Evolutionary conservation across 2,113 vertebrate species (phyloP), one percentile per base, ranked within the genome.

Genomic region (Actenoides hombroni): DNA sequence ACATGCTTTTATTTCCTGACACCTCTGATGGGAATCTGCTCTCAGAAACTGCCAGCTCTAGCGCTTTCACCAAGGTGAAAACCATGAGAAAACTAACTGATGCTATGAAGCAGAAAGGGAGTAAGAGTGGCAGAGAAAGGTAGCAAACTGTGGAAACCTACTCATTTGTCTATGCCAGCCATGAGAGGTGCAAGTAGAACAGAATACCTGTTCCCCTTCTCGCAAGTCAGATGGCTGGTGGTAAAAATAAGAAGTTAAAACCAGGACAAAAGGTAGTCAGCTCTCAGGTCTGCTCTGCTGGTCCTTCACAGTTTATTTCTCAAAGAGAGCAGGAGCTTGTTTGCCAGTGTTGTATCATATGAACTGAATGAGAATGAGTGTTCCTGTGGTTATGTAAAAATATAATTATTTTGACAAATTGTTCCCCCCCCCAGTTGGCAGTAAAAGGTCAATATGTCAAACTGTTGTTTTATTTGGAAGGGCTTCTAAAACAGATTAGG

Each of bases 381-480:
- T 23, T 80, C 88, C 85, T 90, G 69, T 64, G 59, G 88, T 75
- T 70, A 76, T 4, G 10, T 82, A 82, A 95, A 94, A 93, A 88
- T 70, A 37, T 37, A 94, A 93, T 70, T 78, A 42, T 93, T 97
- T 94, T 89, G 70, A 94, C 54, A 53, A 82, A 86, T 31, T 65
- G 35, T 0, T 1, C 13, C 20, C 9, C 13, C 33, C n/a, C 28
- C 37, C 17, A 59, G 56, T 81, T 95, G 93, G 77, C 88, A 88
- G 73, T n/a, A 92, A 65, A 91, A 83, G 54, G 40, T 88, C 51
- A 84, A 75, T 46, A 88, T 56, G 65, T 61, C 42, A 71, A 82
- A 79, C 16, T 15, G 13, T 51, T 94, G 78, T 90, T 95, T 94
- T 75, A 53, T 74, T 91, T 96, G 83, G 90, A 94, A 83, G 42